Evolutionary conservation across 2,113 vertebrate species (phyloP), one percentile per base, ranked within the genome.

Genomic region (Indicator maculatus): DNA sequence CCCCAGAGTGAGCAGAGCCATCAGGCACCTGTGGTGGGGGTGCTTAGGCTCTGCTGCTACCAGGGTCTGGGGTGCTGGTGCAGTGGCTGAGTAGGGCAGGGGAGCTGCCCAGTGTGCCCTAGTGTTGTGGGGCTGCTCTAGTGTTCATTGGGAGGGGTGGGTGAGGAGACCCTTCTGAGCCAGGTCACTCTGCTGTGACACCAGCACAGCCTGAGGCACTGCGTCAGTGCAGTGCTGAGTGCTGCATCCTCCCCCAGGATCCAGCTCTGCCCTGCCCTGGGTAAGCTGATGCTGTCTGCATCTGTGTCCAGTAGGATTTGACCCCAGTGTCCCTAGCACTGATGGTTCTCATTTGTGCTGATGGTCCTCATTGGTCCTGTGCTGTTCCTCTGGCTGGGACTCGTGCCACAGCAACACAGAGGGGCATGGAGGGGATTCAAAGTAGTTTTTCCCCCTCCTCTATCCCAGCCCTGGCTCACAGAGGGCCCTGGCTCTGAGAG

Each of bases 71-170:
- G 2, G 21, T 45, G 61, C 7, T 5, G 28, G 53, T 0, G 0
- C 1, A 0, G 50, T 19, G 80, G 59, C 47, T 0, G 0, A 20
- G 45, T 0, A 0, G 13, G 55, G 28, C 27, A 2, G 12, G 10
- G 60, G 28, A 26, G 53, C 28, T 75, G 38, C 4, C 0, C 10
- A 56, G 2, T 11, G 1, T 4, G 10, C 12, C 20, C 5, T 12
- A 61, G 21, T 5, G 31, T 24, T 31, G 3, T 0, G 1, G 56
- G 44, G 38, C 26, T 75, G 31, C 36, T 66, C 39, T 55, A 69
- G 12, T 33, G 66, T 45, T 10, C 11, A 21, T 47, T 53, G 5
- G 5, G 31, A 13, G 41, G 24, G 56, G 41, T 8, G 72, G 66
- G 38, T 9, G 58, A 28, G 69, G 20, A 56, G 39, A 60, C 23